Base-by-base conservation (phyloP, 2,797 vertebrate species). In the Hipposideros larvatus region DNA sequence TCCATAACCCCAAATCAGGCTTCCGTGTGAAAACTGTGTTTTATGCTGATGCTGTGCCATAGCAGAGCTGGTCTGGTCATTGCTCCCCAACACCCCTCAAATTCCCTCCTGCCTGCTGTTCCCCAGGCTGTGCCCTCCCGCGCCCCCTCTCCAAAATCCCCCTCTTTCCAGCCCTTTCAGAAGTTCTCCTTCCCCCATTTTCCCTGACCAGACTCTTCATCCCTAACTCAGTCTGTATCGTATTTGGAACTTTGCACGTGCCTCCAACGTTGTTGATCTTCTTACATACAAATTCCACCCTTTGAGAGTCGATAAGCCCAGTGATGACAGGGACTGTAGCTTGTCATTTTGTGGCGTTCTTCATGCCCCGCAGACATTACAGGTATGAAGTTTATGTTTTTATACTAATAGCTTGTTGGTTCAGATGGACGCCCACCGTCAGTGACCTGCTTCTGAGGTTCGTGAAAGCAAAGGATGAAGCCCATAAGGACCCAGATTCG, bases 401-500 rank as follows among this genome's bases (percentile, higher is more conserved):
- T 15, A 18, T 51, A 15, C 4, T 2, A 11, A 46, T 14, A 37
- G 18, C 37, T 48, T 78, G 5, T 74, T 55, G 65, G 43, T 73
- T 85, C 59, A 51, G 53, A 68, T 37, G n/a, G 92, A 80, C 18
- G 48, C 18, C 9, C 24, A 21, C 31, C 3, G 34, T 79, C n/a
- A n/a, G 5, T 59, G 31, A 43, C 41, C 51, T 61, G 68, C 34
- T 85, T 85, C 75, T 1, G 10, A 88, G 80, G 18, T 65, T 96
- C 55, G 78, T 28, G 7, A 84, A 90, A 77, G 73, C 79, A 90
- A 92, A 78, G 43, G 3, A 41, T 41, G 43, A 79, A 55, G n/a
- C 22, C 91, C 51, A 37, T 37, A 86, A 71, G 79, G 43, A 96
- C 53, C 14, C 59, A 46, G 13, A 65, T 57, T 53, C 65, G 59